phyloP scores from a whole-genome alignment of 2,888 invertebrate species.

The Aradus depressus region DNA sequence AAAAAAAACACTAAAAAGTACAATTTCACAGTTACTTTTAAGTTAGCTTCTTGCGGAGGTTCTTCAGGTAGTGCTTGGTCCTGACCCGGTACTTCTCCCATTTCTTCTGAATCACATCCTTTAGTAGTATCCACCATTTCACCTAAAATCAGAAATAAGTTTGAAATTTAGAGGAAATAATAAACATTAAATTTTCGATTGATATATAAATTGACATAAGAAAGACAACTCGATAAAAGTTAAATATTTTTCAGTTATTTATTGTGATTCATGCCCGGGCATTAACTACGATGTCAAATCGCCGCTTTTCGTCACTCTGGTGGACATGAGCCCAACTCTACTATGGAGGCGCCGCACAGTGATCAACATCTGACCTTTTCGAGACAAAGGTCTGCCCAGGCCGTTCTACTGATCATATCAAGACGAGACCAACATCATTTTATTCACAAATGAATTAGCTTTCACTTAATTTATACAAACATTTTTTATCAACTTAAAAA shows the following conservation, averaged over 20 bases:
- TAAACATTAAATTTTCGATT: not conserved
- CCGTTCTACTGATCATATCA: no score
- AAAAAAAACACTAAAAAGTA: not conserved
- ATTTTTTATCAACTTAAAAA: not conserved
- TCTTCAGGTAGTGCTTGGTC: slow-evolving; percentile 41
- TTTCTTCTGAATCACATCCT: slow-evolving; percentile 12
- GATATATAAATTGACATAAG: not conserved
- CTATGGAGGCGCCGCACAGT: no score
- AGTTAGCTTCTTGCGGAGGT: not conserved
- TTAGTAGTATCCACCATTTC: slow-evolving; percentile 17
- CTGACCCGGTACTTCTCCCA: slow-evolving; percentile 45
- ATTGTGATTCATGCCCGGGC: no score
- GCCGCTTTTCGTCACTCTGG: no score
- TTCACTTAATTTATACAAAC: no score
- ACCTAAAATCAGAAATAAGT: slow-evolving; percentile 1
- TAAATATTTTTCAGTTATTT: no score
- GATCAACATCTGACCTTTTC: not conserved
- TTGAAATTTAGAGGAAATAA: not conserved
- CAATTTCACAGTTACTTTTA: slow-evolving; percentile 9
- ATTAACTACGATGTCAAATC: no score
- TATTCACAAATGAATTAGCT: no score
- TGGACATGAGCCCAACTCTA: no score
- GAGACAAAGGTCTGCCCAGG: no score
- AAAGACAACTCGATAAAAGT: no score
- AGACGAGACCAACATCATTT: no score